These are phyloP conservation scores for Lateolabrax maculatus DNA, from an alignment of 2,797 vertebrate genomes.

Conservation along the genomic window DNA sequence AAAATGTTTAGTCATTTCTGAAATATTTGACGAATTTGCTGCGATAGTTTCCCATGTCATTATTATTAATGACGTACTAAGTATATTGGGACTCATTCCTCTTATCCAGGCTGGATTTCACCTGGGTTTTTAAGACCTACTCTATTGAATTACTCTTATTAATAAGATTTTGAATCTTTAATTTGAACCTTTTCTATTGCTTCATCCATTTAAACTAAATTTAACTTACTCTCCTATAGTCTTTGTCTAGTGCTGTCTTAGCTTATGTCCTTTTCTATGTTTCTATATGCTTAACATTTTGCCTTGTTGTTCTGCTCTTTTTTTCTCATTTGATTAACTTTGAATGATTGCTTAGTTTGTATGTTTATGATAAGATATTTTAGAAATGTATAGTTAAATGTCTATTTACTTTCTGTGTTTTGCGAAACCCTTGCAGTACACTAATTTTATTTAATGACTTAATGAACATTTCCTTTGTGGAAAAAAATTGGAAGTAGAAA, in stretches of 20 bases:
- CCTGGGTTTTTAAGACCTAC: slow-evolving; percentile 35
- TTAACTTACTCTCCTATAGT: slow-evolving; percentile 67
- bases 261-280: slow-evolving; percentile 78
- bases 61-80: slow-evolving; percentile 26
- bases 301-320: slow-evolving; percentile 68
- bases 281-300: slow-evolving; percentile 76
- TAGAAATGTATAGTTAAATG: slow-evolving; percentile 64
- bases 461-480: slow-evolving; percentile 83
- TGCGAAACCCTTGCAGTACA: slow-evolving; percentile 88
- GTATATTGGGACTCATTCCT: slow-evolving; percentile 37
- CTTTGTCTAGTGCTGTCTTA: slow-evolving; percentile 70
- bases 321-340: slow-evolving; percentile 60
- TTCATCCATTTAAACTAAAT: slow-evolving; percentile 66
- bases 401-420: slow-evolving; percentile 69
- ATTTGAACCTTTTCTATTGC: slow-evolving; percentile 52
- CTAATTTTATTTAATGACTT: slow-evolving; percentile 78
- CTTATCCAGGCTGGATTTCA: slow-evolving; percentile 43
- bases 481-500: slow-evolving; percentile 73
- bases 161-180: slow-evolving; percentile 37
- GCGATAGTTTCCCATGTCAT: slow-evolving; percentile 43
- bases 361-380: slow-evolving; percentile 66
- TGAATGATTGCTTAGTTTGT: slow-evolving; percentile 52
- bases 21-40: slow-evolving; percentile 42
- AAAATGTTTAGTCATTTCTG: slow-evolving; percentile 54
- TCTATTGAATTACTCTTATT: slow-evolving; percentile 23